These are phyloP conservation scores for Epicauta chinensis DNA, from an alignment of 1,140 invertebrate genomes.

Conservation along the genomic window DNA sequence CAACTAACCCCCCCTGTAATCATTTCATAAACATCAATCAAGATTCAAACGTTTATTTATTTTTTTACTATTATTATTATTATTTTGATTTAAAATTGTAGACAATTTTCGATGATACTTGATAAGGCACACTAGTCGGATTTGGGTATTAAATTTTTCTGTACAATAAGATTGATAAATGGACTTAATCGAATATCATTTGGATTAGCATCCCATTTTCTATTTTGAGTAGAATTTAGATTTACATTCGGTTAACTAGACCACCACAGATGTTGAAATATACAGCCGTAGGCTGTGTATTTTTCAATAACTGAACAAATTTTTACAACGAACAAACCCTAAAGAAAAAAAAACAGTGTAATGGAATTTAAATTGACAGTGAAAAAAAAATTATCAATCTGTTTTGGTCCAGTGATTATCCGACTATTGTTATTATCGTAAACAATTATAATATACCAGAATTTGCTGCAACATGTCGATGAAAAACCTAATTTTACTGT, in stretches of 20 bases:
- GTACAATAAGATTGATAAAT: conserved; percentile 9
- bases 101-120: no score
- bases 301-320: no score
- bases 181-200: conserved; percentile 13
- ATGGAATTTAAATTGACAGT: no score
- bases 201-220: conserved; percentile 16
- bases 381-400: neutral
- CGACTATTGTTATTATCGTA: conserved; percentile 1
- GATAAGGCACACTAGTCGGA: conserved; percentile 1
- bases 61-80: neutral
- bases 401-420: conserved; percentile 9
- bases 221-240: conserved; percentile 6
- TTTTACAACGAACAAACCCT: no score
- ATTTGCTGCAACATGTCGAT: conserved; percentile 5
- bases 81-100: neutral
- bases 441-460: conserved; percentile 10
- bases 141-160: conserved; percentile 8
- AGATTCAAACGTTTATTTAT: neutral
- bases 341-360: no score
- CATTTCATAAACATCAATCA: neutral
- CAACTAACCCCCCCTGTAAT: neutral
- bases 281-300: no score
- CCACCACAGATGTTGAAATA: neutral
- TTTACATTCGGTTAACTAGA: conserved; percentile 4
- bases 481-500: conserved; percentile 11